phyloP scores from a whole-genome alignment of 2,113 vertebrate genomes.

The Siniperca knerii region DNA sequence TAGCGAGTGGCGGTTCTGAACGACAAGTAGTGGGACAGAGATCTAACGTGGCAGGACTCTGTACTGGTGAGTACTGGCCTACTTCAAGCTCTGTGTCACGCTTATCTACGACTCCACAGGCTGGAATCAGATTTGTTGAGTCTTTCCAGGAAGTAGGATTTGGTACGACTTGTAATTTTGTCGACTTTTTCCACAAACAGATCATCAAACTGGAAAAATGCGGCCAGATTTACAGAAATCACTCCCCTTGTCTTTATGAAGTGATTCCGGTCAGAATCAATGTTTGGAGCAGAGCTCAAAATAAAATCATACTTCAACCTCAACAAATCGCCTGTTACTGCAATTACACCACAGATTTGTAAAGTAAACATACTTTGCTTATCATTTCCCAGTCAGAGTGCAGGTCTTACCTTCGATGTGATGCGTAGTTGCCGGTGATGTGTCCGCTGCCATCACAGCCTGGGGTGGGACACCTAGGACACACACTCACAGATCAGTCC shows the following conservation, averaged over 20 bases:
- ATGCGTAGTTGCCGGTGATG: constrained; percentile 99
- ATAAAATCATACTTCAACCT: background rate
- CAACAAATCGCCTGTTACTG: background rate
- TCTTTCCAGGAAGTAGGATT: background rate
- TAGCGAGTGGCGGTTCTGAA: background rate
- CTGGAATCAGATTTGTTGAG: background rate
- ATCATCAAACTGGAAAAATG: background rate
- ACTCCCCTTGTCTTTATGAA: background rate
- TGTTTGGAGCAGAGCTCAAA: background rate
- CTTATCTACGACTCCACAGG: background rate
- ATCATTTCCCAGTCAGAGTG: background rate
- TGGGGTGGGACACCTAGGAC: constrained; percentile 93
- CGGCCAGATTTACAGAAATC: background rate
- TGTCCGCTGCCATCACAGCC: constrained; percentile 99
- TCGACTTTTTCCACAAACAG: background rate
- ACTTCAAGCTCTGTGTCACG: background rate
- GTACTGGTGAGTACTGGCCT: background rate
- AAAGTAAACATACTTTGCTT: background rate
- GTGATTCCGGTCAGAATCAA: background rate
- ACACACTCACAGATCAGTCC: constrained; percentile 25
- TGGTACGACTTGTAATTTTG: background rate
- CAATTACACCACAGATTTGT: background rate
- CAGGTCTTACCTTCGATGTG: constrained; percentile 94
- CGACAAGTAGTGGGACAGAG: background rate
- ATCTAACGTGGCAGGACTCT: background rate